Conservation (phyloP, 2,113 vertebrate species). For the Pontoporia blainvillei region DNA sequence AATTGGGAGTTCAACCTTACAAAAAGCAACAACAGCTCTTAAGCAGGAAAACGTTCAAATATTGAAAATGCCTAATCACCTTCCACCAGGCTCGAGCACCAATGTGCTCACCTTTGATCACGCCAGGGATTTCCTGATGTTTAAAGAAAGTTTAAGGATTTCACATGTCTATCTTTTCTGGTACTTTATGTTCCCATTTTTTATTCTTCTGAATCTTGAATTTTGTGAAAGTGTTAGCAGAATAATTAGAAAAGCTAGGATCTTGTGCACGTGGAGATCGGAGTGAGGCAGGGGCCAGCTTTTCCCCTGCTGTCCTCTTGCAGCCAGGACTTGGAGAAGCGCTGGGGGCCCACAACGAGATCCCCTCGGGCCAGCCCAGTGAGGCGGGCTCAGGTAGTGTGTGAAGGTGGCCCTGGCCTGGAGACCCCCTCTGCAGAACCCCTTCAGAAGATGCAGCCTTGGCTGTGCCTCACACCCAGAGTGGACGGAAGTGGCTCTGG, state of each 20-base stretch:
- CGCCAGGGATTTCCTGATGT: background rate
- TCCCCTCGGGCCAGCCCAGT: background rate
- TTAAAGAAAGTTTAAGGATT: background rate
- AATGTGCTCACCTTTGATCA: background rate
- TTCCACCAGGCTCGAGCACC: no score
- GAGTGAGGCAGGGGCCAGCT: background rate
- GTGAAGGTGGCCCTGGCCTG: background rate
- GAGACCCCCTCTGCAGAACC: background rate
- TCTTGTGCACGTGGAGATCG: background rate
- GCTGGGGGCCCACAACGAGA: background rate
- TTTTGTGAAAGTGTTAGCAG: background rate
- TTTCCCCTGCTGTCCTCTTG: background rate
- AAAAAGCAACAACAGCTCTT: background rate
- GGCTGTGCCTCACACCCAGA: background rate
- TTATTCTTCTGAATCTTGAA: slow-evolving; percentile 19
- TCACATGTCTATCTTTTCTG: background rate
- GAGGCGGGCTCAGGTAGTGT: background rate
- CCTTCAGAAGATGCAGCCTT: background rate
- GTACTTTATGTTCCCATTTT: background rate
- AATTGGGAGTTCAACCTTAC: background rate
- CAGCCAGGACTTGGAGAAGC: background rate
- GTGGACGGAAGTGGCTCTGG: background rate
- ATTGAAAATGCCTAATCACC: rapidly evolving
- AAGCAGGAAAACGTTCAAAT: background rate
- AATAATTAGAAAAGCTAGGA: background rate